phyloP scores from a whole-genome alignment of 2,888 invertebrate species.

The Acrobasis repandana region DNA sequence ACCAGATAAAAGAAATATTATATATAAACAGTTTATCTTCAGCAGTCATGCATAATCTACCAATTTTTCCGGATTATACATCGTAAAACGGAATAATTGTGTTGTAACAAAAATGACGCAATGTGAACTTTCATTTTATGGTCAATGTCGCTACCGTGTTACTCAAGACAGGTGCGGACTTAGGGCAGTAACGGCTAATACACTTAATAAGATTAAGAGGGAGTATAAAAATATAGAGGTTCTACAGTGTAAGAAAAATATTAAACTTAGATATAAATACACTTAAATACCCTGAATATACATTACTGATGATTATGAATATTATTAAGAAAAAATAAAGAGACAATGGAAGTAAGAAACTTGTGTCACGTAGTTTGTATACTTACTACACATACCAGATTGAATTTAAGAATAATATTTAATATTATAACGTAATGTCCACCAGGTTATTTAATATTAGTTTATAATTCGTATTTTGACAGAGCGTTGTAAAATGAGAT shows the following conservation, averaged over 20 bases:
- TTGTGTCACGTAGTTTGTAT: too few relatives aligned
- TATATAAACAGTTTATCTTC: slow-evolving; percentile 13
- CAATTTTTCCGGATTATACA: slow-evolving; percentile 17
- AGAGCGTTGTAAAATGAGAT: slow-evolving; percentile 4
- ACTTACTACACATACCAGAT: too few relatives aligned
- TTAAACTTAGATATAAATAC: too few relatives aligned
- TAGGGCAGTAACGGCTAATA: slow-evolving; percentile 27
- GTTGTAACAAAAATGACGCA: slow-evolving; percentile 58
- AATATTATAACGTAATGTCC: too few relatives aligned
- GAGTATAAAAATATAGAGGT: background rate
- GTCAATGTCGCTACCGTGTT: slow-evolving; percentile 61
- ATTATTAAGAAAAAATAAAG: too few relatives aligned
- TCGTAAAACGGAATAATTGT: slow-evolving; percentile 17
- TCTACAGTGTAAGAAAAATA: background rate
- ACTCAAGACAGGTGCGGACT: slow-evolving; percentile 27
- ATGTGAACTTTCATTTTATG: slow-evolving; percentile 49
- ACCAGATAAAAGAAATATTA: background rate
- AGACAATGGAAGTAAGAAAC: too few relatives aligned
- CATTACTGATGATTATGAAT: too few relatives aligned
- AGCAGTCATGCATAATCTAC: slow-evolving; percentile 8
- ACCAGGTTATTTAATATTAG: background rate
- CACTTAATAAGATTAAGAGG: background rate
- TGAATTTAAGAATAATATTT: too few relatives aligned
- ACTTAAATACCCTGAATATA: too few relatives aligned
- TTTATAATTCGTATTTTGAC: slow-evolving; percentile 8